Base-by-base conservation (phyloP, 2,888 invertebrate species). In the Dryococelus australis region DNA sequence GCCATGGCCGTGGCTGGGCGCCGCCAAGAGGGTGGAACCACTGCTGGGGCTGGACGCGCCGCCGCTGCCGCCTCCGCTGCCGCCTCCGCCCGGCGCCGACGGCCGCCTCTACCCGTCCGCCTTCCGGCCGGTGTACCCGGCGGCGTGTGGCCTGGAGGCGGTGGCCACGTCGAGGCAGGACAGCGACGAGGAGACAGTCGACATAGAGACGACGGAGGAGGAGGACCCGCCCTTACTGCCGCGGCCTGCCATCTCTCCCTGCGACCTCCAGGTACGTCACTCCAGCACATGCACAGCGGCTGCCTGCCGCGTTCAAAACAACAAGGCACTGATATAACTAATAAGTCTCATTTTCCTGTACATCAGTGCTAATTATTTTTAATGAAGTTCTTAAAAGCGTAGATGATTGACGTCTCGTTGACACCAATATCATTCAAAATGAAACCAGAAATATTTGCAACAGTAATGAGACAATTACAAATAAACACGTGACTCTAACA, bases 131-230 rank as follows among this genome's bases (percentile, higher is more conserved):
- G 94, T 94, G 43, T 92, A 93, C 89, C 92, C 93, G 0, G 88
- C 92, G 85, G 90, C 84, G 28, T 24, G 81, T 35, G 79, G 83
- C 16, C 27, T 43, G 43, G 78, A 87, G 35, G 86, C 81, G 0
- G 43, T 43, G 35, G 80, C 51, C 12, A 79, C 43, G 85, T 85
- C 87, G 27, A n/a, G 80, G 35, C 86, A 51, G 51, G 89, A 90
- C 92, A 3, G 93, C 89, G 96, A 96, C 88, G 97, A 97, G 90
- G 97, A 97, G 91, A 95, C 96, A 90, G 97, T 97, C 20, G 97
- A 97, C 91, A 97, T 97, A 89, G 97, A 97, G 92, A 97, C 97
- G 16, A 97, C 97, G 0, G 97, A 97, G 90, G 97, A 97, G 90
- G 96, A 96, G 88, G 91, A 92, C 65, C n/a, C 65, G n/a, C 65